Conservation (phyloP, 92 coral and sea anemone genomes). For the Palythoa grandis region DNA sequence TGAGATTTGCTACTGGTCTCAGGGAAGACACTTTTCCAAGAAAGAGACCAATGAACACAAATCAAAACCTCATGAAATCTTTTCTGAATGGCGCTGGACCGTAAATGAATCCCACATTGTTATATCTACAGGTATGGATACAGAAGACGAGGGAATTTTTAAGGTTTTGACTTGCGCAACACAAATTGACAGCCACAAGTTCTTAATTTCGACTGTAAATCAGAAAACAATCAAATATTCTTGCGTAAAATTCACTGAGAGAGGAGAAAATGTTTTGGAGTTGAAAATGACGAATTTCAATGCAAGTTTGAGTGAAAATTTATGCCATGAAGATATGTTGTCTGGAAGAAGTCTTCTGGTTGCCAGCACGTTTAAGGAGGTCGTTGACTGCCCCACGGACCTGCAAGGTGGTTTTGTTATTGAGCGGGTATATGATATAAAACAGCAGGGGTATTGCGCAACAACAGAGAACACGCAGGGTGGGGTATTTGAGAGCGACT, state of each 20-base stretch:
- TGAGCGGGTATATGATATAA: constrained; percentile 51
- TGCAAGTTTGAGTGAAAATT: constrained; percentile 7
- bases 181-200: constrained; percentile 9
- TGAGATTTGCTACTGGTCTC: constrained; percentile 33
- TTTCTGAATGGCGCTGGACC: constrained; percentile 38
- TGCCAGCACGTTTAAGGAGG: constrained; percentile 47
- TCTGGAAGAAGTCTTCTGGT: constrained; percentile 54
- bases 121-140: constrained; percentile 15
- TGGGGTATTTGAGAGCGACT: constrained; percentile 71
- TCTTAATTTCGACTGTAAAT: background rate
- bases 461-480: constrained; percentile 44
- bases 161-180: constrained; percentile 26
- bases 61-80: constrained; percentile 22
- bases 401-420: constrained; percentile 72
- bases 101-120: constrained; percentile 21
- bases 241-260: constrained; percentile 56
- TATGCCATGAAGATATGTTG: constrained; percentile 40
- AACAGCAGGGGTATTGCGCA: constrained; percentile 48
- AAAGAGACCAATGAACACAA: constrained; percentile 10
- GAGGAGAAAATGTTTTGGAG: constrained; percentile 66
- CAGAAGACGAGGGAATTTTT: background rate
- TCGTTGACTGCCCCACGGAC: constrained; percentile 67
- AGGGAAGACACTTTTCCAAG: constrained; percentile 36
- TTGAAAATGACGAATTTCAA: constrained; percentile 51
- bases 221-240: constrained; percentile 21